These are phyloP conservation scores for Polylopha cassiicola DNA, from an alignment of 2,888 invertebrate genomes.

Conservation along the genomic window DNA sequence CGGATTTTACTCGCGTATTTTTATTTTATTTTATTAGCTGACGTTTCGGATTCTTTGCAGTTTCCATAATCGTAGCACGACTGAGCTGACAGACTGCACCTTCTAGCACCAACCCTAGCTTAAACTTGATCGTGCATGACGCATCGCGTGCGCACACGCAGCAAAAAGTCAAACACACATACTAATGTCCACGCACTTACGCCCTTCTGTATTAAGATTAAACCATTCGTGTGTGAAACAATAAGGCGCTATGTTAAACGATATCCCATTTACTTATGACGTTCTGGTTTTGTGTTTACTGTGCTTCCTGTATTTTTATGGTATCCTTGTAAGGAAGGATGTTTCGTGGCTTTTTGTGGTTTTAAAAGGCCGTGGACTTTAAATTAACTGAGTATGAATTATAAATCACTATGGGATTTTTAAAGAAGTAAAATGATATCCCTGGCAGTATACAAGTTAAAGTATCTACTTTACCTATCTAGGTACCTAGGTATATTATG, in stretches of 20 bases:
- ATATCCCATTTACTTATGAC: slow-evolving; percentile 20
- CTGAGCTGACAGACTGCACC: too few species aligned
- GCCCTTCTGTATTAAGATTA: background rate
- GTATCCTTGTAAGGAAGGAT: slow-evolving; percentile 39
- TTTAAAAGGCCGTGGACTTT: slow-evolving; percentile 11
- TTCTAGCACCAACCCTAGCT: slow-evolving; percentile 34
- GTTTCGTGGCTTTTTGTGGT: slow-evolving; percentile 18
- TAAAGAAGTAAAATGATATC: too few species aligned
- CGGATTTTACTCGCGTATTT: too few species aligned
- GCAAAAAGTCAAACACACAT: slow-evolving; percentile 7
- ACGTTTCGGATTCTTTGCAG: too few species aligned
- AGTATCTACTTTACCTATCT: too few species aligned
- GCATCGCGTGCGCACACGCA: slow-evolving; percentile 40
- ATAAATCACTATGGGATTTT: too few species aligned
- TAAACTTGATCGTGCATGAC: slow-evolving; percentile 55
- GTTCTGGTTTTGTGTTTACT: slow-evolving; percentile 26
- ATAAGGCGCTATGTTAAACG: slow-evolving; percentile 21
- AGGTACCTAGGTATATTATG: too few species aligned
- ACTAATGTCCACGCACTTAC: slow-evolving; percentile 8
- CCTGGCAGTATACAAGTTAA: too few species aligned
- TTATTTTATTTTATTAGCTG: too few species aligned
- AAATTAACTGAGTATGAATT: too few species aligned
- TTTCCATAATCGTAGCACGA: too few species aligned
- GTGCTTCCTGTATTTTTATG: slow-evolving; percentile 39
- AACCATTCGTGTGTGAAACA: too few species aligned